A percentile compares a stretch with the other conserved stretches of the same genome.
Conservation (phyloP, 2,113 vertebrate species). For the Peromyscus californicus region DNA sequence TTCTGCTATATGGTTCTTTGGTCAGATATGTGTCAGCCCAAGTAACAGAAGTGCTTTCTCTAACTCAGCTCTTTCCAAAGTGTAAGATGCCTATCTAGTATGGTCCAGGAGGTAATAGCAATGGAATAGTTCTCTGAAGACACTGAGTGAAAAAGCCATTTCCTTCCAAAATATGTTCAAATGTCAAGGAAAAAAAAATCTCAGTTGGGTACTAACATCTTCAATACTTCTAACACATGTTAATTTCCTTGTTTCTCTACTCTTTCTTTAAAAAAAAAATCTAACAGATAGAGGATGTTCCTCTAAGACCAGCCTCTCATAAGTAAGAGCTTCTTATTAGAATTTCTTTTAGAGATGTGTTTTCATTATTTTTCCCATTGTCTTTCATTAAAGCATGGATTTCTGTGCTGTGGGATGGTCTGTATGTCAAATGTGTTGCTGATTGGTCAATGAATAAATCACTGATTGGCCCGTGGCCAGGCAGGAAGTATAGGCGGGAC, state of each 20-base stretch:
- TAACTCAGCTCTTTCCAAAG: not conserved
- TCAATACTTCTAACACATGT: constrained; percentile 64
- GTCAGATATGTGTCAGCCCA: constrained; percentile 35
- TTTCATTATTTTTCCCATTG: constrained; percentile 11
- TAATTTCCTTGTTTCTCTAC: constrained; percentile 41
- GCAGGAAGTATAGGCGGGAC: no score
- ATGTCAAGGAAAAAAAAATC: constrained; percentile 67
- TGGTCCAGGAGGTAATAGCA: constrained; percentile 26
- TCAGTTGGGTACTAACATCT: constrained; percentile 57
- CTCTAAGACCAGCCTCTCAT: not conserved
- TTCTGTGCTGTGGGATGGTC: no score
- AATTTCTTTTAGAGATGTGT: constrained; percentile 38
- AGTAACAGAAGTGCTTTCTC: constrained; percentile 21
- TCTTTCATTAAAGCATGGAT: constrained; percentile 35
- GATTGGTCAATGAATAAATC: no score
- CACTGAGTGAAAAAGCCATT: constrained; percentile 61
- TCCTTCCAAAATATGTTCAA: constrained; percentile 77
- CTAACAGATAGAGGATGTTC: not conserved
- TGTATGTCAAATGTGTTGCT: no score
- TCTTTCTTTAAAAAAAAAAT: not conserved
- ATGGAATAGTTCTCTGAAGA: constrained; percentile 28
- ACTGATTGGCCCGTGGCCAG: no score
- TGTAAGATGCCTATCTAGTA: not conserved
- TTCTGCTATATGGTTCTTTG: not conserved
- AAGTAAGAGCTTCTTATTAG: not conserved